Conservation (phyloP, 2,113 vertebrate genomes). For the Hippocampus zosterae region DNA sequence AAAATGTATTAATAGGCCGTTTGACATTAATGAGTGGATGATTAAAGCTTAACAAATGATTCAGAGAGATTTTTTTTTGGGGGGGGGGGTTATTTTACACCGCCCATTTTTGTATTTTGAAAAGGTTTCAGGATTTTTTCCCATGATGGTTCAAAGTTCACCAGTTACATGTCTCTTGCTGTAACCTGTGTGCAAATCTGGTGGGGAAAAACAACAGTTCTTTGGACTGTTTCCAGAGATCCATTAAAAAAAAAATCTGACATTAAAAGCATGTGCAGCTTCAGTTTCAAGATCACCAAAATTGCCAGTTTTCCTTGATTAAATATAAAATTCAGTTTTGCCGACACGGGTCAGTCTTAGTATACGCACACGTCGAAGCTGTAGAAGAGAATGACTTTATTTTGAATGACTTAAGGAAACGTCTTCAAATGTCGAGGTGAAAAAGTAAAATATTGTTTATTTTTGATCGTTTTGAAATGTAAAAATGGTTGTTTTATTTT, state of each 20-base stretch:
- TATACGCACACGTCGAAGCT: too few species aligned
- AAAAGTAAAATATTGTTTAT: too few species aligned
- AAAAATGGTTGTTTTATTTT: too few species aligned
- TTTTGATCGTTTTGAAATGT: too few species aligned
- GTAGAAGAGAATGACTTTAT: too few species aligned
- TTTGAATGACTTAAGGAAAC: too few species aligned
- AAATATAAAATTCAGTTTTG: not conserved
- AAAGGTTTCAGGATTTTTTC: too few species aligned
- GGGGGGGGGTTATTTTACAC: too few species aligned
- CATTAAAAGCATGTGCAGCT: not conserved
- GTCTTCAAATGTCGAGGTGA: too few species aligned
- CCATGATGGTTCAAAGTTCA: not conserved
- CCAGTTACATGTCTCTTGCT: not conserved
- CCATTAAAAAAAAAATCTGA: not conserved
- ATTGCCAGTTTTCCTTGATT: not conserved
- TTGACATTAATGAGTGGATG: not conserved
- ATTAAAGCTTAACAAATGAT: not conserved
- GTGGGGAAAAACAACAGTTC: not conserved
- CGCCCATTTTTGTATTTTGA: too few species aligned
- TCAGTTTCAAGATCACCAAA: not conserved
- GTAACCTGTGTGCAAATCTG: not conserved
- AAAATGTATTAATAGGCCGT: not conserved
- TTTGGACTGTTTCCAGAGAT: not conserved
- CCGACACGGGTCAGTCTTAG: too few species aligned
- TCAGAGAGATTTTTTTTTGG: too few species aligned